These are phyloP conservation scores for Drosophila leonis DNA, from an alignment of 2,888 invertebrate genomes.

Conservation along the genomic window DNA sequence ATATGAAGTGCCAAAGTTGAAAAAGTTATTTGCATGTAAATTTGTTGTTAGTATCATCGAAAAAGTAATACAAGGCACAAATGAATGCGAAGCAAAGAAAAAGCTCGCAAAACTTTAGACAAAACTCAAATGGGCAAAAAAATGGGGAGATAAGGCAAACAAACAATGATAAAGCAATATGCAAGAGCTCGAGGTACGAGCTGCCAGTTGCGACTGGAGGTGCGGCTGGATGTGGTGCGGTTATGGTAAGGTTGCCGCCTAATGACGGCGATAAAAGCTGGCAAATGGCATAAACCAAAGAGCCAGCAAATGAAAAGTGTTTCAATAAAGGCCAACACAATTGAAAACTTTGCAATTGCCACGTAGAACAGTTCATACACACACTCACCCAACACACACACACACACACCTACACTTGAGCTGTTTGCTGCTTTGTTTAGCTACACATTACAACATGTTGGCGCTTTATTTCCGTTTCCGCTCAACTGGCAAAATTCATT, in stretches of 20 bases:
- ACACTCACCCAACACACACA: conserved; percentile 10
- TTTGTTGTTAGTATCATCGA: conserved; percentile 74
- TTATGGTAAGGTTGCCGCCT: conserved; percentile 17
- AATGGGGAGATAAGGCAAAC: conserved; percentile 31
- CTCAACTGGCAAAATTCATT: conserved; percentile 80
- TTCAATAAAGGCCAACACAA: conserved; percentile 59
- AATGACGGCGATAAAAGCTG: conserved; percentile 53
- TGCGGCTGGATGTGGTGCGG: background rate
- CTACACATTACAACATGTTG: conserved; percentile 58
- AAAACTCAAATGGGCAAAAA: conserved; percentile 57
- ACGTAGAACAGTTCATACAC: conserved; percentile 25
- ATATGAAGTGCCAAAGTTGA: conserved; percentile 73
- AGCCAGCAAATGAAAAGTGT: conserved; percentile 56
- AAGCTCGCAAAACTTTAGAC: conserved; percentile 61
- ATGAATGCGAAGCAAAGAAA: conserved; percentile 39
- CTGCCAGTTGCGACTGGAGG: background rate
- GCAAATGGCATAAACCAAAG: conserved; percentile 41
- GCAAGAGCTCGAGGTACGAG: background rate
- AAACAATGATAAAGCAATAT: conserved; percentile 57
- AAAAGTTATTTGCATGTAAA: conserved; percentile 81
- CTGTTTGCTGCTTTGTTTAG: conserved; percentile 35
- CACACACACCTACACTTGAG: conserved; percentile 5
- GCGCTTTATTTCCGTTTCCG: conserved; percentile 76
- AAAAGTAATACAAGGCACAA: conserved; percentile 71
- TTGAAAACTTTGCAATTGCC: conserved; percentile 60